Conservation (phyloP, 2,888 invertebrate genomes). For the Tineola bisselliella region DNA sequence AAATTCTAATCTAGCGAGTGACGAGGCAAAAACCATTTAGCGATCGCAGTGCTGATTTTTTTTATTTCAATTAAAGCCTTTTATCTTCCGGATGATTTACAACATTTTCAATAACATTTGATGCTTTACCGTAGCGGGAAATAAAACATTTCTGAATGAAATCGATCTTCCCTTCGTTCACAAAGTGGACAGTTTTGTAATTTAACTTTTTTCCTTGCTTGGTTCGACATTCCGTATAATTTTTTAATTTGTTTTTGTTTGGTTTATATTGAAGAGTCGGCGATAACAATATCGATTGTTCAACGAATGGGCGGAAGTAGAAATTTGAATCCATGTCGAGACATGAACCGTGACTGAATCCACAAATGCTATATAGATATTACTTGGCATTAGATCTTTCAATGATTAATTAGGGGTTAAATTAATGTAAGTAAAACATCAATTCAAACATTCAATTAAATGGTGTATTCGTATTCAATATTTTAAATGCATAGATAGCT, state of each 20-base stretch:
- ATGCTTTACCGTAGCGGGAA: conserved; percentile 21
- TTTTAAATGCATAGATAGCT: too few species aligned
- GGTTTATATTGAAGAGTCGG: conserved; percentile 48
- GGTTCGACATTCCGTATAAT: conserved; percentile 28
- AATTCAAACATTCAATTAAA: neutral
- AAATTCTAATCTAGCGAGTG: conserved; percentile 56
- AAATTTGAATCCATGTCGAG: conserved; percentile 53
- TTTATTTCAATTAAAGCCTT: conserved; percentile 55
- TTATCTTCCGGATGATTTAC: conserved; percentile 54
- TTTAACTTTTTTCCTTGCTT: conserved; percentile 24
- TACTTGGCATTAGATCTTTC: conserved; percentile 6
- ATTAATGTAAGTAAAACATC: conserved; percentile 18
- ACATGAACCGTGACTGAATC: conserved; percentile 55
- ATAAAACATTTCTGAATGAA: conserved; percentile 23
- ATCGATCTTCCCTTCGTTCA: conserved; percentile 8
- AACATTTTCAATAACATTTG: conserved; percentile 30
- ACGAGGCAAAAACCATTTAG: conserved; percentile 43
- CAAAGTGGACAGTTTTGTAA: conserved; percentile 14
- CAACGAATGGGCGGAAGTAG: conserved; percentile 53
- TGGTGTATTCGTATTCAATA: too few species aligned
- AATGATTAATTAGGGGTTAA: conserved; percentile 10
- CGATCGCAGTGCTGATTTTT: conserved; percentile 41
- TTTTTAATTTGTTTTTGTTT: conserved; percentile 46
- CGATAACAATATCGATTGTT: conserved; percentile 60
- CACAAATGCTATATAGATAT: conserved; percentile 28